Evolutionary conservation across 1,140 invertebrate species (phyloP).

Genomic region (Laupala kohalensis): DNA sequence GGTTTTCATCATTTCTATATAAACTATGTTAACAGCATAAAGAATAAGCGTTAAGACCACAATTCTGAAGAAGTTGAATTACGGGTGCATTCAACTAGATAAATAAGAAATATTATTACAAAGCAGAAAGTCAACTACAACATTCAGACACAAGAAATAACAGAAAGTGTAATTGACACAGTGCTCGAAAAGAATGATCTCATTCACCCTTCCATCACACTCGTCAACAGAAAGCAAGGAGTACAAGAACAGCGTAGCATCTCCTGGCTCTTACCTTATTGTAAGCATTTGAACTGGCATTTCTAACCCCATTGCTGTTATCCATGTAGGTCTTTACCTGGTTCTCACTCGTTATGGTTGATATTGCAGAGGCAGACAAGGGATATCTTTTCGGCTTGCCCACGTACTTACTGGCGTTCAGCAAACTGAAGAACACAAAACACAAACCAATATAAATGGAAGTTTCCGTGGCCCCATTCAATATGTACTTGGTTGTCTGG

Average conservation of each 20-base stretch:
- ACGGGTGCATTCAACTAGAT: too few relatives aligned
- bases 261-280: conserved; percentile 63
- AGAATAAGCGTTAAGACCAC: too few relatives aligned
- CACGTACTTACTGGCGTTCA: conserved; percentile 24
- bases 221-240: neutral
- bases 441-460: neutral
- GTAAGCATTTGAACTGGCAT: conserved; percentile 73
- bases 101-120: too few relatives aligned
- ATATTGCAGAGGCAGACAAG: conserved; percentile 22
- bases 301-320: conserved; percentile 78
- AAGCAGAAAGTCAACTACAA: too few relatives aligned
- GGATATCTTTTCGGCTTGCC: conserved; percentile 29
- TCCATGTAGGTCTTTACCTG: conserved; percentile 95
- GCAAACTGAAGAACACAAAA: conserved; percentile 23
- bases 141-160: too few relatives aligned
- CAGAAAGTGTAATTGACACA: too few relatives aligned
- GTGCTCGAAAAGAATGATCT: too few relatives aligned
- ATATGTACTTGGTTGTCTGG: too few relatives aligned
- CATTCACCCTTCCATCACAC: neutral
- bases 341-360: conserved; percentile 40
- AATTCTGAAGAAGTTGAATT: too few relatives aligned
- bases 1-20: too few relatives aligned
- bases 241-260: neutral
- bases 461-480: too few relatives aligned
- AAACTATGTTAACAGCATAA: too few relatives aligned